These are phyloP conservation scores for Synanthedon tipuliformis DNA, from an alignment of 2,888 invertebrate species.

Conservation along the genomic window DNA sequence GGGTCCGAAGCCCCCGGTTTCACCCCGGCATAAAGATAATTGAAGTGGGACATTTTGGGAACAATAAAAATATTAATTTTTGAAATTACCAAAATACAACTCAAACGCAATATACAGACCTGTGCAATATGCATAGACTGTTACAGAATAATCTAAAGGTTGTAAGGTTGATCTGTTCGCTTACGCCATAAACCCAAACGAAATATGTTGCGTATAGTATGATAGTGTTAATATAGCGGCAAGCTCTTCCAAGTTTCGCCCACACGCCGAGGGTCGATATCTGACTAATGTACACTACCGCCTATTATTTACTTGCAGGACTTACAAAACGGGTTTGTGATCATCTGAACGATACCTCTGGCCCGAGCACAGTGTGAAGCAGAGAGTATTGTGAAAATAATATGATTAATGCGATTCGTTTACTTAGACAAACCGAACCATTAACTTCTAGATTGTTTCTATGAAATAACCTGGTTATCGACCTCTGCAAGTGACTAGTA, in stretches of 20 bases:
- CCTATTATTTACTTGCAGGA: constrained; percentile 42
- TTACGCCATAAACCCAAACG: background rate
- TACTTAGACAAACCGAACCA: no score
- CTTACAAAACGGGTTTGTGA: constrained; percentile 9
- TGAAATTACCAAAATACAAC: no score
- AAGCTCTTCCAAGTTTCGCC: constrained; percentile 14
- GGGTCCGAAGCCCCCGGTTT: background rate
- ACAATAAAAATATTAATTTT: no score
- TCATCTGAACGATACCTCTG: constrained; percentile 31
- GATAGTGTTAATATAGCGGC: background rate
- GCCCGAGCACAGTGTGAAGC: constrained; percentile 1
- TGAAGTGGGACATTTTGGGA: no score
- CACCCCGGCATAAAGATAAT: background rate
- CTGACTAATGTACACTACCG: constrained; percentile 53
- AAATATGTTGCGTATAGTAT: no score
- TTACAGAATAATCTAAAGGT: background rate
- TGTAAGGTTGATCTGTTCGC: background rate
- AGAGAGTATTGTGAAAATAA: no score
- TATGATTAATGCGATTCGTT: no score
- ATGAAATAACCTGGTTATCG: no score
- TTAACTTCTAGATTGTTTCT: no score
- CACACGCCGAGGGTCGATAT: constrained; percentile 38
- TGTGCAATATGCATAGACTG: background rate
- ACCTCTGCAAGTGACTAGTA: no score
- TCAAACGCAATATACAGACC: no score